These are phyloP conservation scores for Acanthopleura granulata DNA, from an alignment of 2,888 invertebrate genomes.

Conservation along the genomic window DNA sequence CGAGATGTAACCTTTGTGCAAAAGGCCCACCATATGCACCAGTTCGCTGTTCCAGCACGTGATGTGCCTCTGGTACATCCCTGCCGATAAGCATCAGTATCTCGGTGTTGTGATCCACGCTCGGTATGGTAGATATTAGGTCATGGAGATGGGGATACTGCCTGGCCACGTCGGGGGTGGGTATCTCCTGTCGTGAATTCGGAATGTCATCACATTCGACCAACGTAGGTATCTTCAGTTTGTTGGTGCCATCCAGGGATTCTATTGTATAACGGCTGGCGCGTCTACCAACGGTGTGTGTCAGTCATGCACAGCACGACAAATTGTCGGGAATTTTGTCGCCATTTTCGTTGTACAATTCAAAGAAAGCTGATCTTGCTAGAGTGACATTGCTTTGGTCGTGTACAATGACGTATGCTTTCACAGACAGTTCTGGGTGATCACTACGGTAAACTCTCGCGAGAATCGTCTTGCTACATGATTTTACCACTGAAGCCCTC, in stretches of 20 bases:
- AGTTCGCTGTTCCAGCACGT: too few species aligned
- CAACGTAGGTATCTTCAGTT: conserved; percentile 21
- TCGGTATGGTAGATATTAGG: too few species aligned
- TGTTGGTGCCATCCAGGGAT: conserved; percentile 22
- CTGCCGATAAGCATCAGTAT: too few species aligned
- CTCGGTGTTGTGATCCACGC: too few species aligned
- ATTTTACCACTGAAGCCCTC: conserved; percentile 10
- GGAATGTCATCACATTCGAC: conserved; percentile 31
- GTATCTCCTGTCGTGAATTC: too few species aligned
- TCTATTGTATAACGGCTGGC: conserved; percentile 25
- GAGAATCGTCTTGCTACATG: background rate
- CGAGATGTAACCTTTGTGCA: too few species aligned
- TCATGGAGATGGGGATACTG: too few species aligned
- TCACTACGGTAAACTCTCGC: too few species aligned
- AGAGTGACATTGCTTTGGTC: conserved; percentile 19
- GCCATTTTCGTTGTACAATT: background rate
- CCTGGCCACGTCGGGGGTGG: too few species aligned
- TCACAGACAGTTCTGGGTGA: too few species aligned
- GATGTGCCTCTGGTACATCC: too few species aligned
- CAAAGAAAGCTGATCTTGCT: background rate
- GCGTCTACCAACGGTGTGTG: conserved; percentile 12
- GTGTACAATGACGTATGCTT: background rate
- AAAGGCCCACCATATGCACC: too few species aligned
- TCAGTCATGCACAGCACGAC: conserved; percentile 3
- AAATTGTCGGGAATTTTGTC: conserved; percentile 11